Evolutionary conservation across 2,888 invertebrate genomes (phyloP).

Genomic region (Torymus aiolomorphi): DNA sequence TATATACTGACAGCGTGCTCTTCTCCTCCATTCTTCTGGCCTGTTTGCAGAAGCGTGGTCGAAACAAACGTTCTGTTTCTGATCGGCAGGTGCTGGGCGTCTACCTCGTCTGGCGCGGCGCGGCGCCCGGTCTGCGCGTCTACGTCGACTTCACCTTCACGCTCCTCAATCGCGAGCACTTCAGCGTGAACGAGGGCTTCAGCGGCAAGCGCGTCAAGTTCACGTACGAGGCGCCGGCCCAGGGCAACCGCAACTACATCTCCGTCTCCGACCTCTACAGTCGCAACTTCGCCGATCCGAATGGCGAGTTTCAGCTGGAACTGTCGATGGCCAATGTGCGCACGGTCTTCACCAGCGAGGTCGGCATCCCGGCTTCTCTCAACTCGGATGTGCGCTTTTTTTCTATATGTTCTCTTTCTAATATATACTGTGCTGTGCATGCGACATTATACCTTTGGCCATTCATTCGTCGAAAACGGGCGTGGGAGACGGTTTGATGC

Average conservation of each 20-base stretch:
- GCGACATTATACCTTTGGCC: too few relatives aligned
- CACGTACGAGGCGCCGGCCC: constrained; percentile 83
- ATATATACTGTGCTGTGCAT: too few relatives aligned
- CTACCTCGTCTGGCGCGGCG: constrained; percentile 86
- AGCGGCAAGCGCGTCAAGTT: constrained; percentile 86
- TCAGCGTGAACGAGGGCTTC: constrained; percentile 88
- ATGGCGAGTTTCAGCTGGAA: constrained; percentile 88
- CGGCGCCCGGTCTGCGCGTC: constrained; percentile 85
- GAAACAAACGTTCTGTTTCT: constrained; percentile 56
- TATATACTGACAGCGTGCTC: background rate
- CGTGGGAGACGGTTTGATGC: too few relatives aligned
- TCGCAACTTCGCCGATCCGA: constrained; percentile 86
- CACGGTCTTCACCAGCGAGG: constrained; percentile 85
- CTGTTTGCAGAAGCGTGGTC: constrained; percentile 54
- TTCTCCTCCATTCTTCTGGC: constrained; percentile 29
- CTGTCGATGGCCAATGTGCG: constrained; percentile 85
- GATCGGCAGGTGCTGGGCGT: constrained; percentile 80
- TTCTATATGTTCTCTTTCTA: background rate
- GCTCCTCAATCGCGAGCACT: constrained; percentile 87
- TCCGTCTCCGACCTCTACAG: constrained; percentile 83
- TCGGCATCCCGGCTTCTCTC: constrained; percentile 51
- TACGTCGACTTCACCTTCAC: constrained; percentile 89
- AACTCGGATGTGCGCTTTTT: constrained; percentile 35
- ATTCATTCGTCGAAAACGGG: too few relatives aligned
- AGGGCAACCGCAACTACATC: constrained; percentile 85